Base-by-base conservation (phyloP, 2,113 vertebrate species). In the Gobio gobio region DNA sequence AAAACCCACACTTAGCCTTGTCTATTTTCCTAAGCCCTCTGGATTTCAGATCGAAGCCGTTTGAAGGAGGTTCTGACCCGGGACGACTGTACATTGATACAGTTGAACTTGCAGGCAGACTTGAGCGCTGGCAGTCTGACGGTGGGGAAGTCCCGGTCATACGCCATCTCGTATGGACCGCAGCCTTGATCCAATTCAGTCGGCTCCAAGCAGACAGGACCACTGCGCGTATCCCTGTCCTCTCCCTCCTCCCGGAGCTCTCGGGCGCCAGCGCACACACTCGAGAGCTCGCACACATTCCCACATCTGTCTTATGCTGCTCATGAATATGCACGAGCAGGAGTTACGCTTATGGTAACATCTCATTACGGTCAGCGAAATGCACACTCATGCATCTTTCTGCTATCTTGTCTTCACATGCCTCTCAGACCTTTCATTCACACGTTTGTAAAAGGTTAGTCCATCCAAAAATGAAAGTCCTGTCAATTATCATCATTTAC, bases 281-380 rank as follows among this genome's bases (percentile, higher is more conserved):
- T 16, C 49, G 1, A 51, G 49, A 51, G 14, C 14, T 51, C 14
- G 49, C 49, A 70, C 84, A 79, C 33, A 61, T 73, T 72, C 47
- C 70, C 83, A 85, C 76, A 89, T 87, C 72, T 91, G 86, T 68
- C 33, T 61, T 24, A 26, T n/a, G 63, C 77, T 26, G 10, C 70
- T 88, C 80, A 88, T 90, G 88, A 88, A 90, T 89, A 90, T 87
- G 82, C 78, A 89, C 78, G 36, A 64, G 58, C 82, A 75, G 73
- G 81, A 87, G 61, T 40, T 51, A 9, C 82, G 43, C 82, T 88
- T 87, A 80, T 86, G 64, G 64, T 70, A 64, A n/a, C 29, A 29
- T 80, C 75, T 83, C 78, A 70, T 88, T 86, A 84, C 36, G 56
- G 59, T 70, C 68, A 33, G 75, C 26, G 13, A 88, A 66, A 33